A percentile compares a stretch with the other conserved stretches of the same genome.
Conservation (phyloP, 2,113 vertebrate species). For the Arenaria interpres region DNA sequence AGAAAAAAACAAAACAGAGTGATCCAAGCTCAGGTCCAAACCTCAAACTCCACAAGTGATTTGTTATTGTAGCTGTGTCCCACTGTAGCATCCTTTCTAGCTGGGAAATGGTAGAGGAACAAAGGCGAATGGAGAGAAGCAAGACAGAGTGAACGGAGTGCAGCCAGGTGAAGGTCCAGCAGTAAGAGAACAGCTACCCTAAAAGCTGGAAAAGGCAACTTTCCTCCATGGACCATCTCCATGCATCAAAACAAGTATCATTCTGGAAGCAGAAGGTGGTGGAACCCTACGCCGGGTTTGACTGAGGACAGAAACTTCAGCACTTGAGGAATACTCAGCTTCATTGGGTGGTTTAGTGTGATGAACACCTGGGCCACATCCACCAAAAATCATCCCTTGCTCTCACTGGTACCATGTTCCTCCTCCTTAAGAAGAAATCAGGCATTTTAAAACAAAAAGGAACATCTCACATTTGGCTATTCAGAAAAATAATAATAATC, state of each 20-base stretch:
- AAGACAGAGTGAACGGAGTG: neutral
- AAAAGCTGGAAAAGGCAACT: neutral
- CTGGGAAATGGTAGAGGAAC: neutral
- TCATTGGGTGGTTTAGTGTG: neutral
- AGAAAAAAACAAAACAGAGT: neutral
- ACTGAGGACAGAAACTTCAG: neutral
- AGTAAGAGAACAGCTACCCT: neutral
- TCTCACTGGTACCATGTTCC: neutral
- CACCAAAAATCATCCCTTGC: rapidly evolving
- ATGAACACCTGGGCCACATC: neutral
- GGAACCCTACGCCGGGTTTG: neutral
- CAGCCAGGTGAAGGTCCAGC: neutral
- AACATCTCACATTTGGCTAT: neutral
- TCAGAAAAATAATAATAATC: neutral
- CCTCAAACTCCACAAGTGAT: neutral
- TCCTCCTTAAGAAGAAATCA: neutral
- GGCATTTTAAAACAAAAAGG: neutral
- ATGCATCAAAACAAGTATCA: neutral
- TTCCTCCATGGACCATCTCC: rapidly evolving
- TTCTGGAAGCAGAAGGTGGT: neutral
- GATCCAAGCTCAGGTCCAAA: neutral
- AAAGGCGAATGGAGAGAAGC: neutral
- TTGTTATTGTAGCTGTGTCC: neutral
- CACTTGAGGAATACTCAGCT: neutral
- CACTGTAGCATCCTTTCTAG: neutral